Evolutionary conservation across 1,140 invertebrate genomes (phyloP).

Genomic region (Bombus confusus): DNA sequence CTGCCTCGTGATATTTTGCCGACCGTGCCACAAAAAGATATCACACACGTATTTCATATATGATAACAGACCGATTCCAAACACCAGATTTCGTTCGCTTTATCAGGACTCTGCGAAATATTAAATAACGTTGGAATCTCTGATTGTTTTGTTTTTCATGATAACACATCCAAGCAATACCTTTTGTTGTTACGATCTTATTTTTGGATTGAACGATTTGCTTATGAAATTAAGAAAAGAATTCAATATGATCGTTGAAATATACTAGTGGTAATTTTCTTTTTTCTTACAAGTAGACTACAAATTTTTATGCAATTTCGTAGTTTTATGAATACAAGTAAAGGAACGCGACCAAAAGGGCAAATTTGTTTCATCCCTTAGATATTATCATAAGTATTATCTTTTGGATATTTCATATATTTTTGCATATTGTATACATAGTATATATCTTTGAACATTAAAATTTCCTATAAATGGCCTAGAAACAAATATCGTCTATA

Average conservation of each 20-base stretch:
- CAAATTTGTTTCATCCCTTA: too few relatives aligned
- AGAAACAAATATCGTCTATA: too few relatives aligned
- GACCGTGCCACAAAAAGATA: constrained; percentile 27
- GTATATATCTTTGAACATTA: too few relatives aligned
- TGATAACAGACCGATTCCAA: constrained; percentile 2
- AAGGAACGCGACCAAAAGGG: too few relatives aligned
- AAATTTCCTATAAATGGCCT: too few relatives aligned
- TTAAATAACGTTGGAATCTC: neutral
- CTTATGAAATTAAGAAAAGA: neutral
- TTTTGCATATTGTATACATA: too few relatives aligned
- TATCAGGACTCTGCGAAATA: neutral
- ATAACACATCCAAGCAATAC: neutral
- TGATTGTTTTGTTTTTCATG: neutral
- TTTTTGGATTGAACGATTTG: neutral
- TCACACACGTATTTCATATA: neutral
- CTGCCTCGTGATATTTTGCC: constrained; percentile 52
- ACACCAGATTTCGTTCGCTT: neutral
- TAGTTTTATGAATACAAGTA: too few relatives aligned
- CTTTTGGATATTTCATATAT: too few relatives aligned
- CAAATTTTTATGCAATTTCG: too few relatives aligned
- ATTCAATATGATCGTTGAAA: neutral
- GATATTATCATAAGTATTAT: too few relatives aligned
- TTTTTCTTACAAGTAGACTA: too few relatives aligned
- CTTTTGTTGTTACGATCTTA: neutral
- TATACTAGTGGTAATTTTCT: too few relatives aligned